Conservation (phyloP, 1,140 invertebrate genomes). For the Drosophila mayri region DNA sequence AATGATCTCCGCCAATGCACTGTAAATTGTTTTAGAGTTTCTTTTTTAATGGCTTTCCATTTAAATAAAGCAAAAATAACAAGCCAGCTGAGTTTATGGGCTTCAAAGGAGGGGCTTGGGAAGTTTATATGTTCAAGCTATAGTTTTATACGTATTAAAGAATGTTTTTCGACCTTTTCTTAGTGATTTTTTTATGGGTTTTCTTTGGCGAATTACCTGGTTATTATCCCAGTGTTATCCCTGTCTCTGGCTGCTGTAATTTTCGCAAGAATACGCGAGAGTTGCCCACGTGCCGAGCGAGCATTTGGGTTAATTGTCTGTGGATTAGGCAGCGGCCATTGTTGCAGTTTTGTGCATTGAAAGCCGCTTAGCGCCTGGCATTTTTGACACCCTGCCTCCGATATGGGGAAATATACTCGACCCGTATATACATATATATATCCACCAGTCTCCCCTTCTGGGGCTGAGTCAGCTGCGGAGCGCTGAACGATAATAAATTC, state of each 20-base stretch:
- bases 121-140: not conserved
- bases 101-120: not conserved
- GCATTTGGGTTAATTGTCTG: conserved; percentile 81
- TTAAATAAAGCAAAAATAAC: conserved; percentile 4
- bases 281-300: conserved; percentile 66
- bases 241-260: conserved; percentile 28
- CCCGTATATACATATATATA: conserved; percentile 37
- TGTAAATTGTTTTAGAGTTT: conserved; percentile 16
- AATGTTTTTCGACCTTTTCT: not conserved
- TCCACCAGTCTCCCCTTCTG: not conserved
- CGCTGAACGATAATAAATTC: conserved; percentile 72
- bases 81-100: too few species aligned
- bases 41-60: conserved; percentile 1
- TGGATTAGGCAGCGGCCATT: conserved; percentile 64
- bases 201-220: not conserved
- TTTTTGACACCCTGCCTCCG: conserved; percentile 70
- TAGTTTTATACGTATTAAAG: not conserved
- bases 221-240: conserved; percentile 18
- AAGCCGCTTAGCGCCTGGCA: conserved; percentile 70
- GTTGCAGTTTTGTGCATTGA: conserved; percentile 42
- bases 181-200: not conserved
- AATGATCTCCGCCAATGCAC: conserved; percentile 52
- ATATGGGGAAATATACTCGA: conserved; percentile 52
- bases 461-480: conserved; percentile 57
- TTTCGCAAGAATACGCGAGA: conserved; percentile 64